A percentile compares a stretch with the other conserved stretches of the same genome.
Evolutionary conservation across 2,113 vertebrate genomes (phyloP).

Genomic region (Gallinago jamesoni): DNA sequence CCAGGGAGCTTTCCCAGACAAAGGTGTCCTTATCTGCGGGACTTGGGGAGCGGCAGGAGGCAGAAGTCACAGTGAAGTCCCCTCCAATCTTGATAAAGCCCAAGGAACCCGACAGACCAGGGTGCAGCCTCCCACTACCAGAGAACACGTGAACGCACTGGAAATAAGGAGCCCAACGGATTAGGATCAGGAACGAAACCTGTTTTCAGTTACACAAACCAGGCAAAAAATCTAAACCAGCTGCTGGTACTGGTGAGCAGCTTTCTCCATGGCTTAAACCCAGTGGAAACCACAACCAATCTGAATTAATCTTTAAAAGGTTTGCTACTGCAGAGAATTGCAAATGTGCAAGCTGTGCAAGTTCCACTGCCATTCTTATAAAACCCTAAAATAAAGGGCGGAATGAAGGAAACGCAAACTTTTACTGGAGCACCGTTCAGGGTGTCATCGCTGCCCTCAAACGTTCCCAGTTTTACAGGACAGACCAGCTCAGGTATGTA

Average conservation of each 20-base stretch:
- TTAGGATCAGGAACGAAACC: neutral
- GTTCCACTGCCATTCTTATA: neutral
- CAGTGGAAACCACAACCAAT: neutral
- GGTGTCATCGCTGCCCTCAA: neutral
- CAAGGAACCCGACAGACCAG: neutral
- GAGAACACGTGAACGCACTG: neutral
- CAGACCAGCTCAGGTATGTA: constrained; percentile 5
- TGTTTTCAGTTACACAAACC: neutral
- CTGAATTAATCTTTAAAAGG: neutral
- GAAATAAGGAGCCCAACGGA: neutral
- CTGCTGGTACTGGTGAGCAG: neutral
- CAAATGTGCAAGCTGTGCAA: neutral
- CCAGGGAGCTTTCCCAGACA: neutral
- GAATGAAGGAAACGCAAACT: neutral
- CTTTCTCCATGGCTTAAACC: neutral
- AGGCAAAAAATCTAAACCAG: neutral
- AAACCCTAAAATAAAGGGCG: neutral
- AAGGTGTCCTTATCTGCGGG: neutral
- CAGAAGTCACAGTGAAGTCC: neutral
- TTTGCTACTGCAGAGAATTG: neutral
- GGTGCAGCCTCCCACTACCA: neutral
- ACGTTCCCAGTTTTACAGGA: neutral
- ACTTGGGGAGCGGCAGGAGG: neutral
- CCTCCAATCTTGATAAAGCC: neutral
- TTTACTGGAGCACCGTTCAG: rapidly evolving